These are phyloP conservation scores for Pristionchus fissidentatus DNA, from an alignment of 2,888 invertebrate genomes.

Conservation along the genomic window DNA sequence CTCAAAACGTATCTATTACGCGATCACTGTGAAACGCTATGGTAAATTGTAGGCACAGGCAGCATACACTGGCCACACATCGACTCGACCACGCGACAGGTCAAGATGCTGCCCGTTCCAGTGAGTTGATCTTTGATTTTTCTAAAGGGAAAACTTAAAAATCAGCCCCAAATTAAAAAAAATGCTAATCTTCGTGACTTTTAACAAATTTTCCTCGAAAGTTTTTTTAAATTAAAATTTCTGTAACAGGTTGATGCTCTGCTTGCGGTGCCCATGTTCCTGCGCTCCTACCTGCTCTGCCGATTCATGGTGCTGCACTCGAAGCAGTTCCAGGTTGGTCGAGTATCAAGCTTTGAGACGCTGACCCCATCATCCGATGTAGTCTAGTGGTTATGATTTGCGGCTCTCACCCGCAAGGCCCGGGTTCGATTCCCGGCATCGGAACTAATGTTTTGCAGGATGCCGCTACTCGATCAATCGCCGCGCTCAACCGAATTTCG, in stretches of 20 bases:
- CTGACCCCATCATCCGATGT: constrained; percentile 58
- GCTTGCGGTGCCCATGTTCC: constrained; percentile 98
- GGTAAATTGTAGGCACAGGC: constrained; percentile 62
- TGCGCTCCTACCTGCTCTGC: constrained; percentile 98
- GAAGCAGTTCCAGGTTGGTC: constrained; percentile 86
- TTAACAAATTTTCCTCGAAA: too few relatives aligned
- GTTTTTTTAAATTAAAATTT: neutral
- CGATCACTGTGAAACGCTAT: neutral
- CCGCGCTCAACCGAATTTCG: constrained; percentile 83
- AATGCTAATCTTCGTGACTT: neutral
- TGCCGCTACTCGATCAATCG: constrained; percentile 88
- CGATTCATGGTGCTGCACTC: constrained; percentile 99
- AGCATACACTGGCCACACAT: constrained; percentile 73
- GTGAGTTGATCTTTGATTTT: neutral
- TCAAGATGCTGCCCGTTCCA: constrained; percentile 59
- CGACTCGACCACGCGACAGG: constrained; percentile 60
- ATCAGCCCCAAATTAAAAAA: neutral
- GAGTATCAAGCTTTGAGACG: neutral
- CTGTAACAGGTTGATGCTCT: constrained; percentile 98
- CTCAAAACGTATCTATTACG: neutral
- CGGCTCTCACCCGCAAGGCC: constrained; percentile 72
- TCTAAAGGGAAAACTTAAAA: constrained; percentile 82
- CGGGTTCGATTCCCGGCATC: constrained; percentile 73
- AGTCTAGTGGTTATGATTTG: constrained; percentile 73
- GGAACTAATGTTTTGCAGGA: constrained; percentile 82